Conservation (phyloP, 2,888 invertebrate genomes). For the Eulithis prunata region DNA sequence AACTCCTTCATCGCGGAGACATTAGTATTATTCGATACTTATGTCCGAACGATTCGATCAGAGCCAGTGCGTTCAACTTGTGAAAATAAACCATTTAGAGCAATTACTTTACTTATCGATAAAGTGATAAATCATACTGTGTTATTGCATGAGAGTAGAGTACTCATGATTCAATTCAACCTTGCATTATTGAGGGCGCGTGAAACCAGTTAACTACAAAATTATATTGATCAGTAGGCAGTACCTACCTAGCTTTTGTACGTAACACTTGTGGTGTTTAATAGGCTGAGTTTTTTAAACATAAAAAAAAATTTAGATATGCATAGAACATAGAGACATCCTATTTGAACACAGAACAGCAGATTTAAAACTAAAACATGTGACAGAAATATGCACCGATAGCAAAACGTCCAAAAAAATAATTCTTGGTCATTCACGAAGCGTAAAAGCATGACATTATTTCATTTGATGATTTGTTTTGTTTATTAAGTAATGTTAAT, state of each 20-base stretch:
- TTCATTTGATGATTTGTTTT: no score
- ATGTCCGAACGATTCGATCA: neutral
- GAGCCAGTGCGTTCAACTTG: conserved; percentile 17
- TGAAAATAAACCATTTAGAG: conserved; percentile 19
- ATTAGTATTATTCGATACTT: no score
- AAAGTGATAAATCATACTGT: conserved; percentile 4
- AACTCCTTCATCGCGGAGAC: no score
- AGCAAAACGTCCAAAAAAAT: no score
- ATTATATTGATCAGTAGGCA: neutral
- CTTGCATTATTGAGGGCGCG: conserved; percentile 1
- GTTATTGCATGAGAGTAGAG: neutral
- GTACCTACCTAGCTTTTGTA: neutral
- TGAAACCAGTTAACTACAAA: conserved; percentile 3
- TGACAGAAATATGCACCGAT: no score
- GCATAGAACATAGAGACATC: neutral
- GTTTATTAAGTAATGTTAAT: no score
- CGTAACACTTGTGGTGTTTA: no score
- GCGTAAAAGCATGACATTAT: no score
- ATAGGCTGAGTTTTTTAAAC: no score
- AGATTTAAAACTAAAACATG: no score
- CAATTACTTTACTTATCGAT: conserved; percentile 4
- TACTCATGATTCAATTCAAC: conserved; percentile 1
- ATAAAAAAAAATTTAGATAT: no score
- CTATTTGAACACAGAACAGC: neutral
- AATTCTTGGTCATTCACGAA: no score